phyloP scores from a whole-genome alignment of 1,140 invertebrate genomes.

The Phymastichus coffea region DNA sequence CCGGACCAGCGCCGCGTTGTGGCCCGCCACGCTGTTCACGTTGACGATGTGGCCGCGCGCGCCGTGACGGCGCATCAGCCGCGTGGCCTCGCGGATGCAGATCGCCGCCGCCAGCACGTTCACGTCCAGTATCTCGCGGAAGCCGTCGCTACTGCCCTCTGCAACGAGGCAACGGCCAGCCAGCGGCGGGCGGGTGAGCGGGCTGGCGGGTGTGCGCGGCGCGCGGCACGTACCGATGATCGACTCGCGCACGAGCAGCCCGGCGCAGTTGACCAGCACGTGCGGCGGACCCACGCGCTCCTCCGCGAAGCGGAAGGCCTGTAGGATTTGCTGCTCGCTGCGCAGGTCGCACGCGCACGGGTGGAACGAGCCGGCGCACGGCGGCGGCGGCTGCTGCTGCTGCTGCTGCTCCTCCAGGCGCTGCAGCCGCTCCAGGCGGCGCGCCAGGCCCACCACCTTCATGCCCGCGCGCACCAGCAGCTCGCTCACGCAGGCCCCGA shows the following conservation, averaged over 20 bases:
- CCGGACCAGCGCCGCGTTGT: conserved; percentile 42
- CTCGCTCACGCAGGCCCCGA: conserved; percentile 63
- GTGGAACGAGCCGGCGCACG: conserved; percentile 49
- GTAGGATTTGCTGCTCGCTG: conserved; percentile 65
- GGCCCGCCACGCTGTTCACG: conserved; percentile 59
- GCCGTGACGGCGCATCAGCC: conserved; percentile 64
- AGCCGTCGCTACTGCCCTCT: conserved; percentile 34
- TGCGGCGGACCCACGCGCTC: conserved; percentile 65
- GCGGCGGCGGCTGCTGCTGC: conserved; percentile 31
- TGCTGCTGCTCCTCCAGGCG: conserved; percentile 41
- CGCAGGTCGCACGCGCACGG: conserved; percentile 65
- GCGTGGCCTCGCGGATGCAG: conserved; percentile 55
- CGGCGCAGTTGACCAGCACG: conserved; percentile 76
- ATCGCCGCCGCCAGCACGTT: conserved; percentile 62
- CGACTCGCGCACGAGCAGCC: conserved; percentile 47
- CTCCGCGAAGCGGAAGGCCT: conserved; percentile 66
- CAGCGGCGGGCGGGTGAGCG: not conserved
- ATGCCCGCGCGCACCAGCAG: conserved; percentile 63
- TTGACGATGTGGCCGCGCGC: conserved; percentile 72
- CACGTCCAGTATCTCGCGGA: conserved; percentile 56
- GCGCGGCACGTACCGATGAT: conserved; percentile 39
- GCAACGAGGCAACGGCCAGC: not conserved
- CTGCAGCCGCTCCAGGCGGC: conserved; percentile 62
- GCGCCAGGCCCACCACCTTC: conserved; percentile 69
- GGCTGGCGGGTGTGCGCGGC: conserved; percentile 21